A percentile compares a stretch with the other conserved stretches of the same genome.
Evolutionary conservation across 2,888 invertebrate genomes (phyloP).

Genomic region (Athripsodes cinereus): DNA sequence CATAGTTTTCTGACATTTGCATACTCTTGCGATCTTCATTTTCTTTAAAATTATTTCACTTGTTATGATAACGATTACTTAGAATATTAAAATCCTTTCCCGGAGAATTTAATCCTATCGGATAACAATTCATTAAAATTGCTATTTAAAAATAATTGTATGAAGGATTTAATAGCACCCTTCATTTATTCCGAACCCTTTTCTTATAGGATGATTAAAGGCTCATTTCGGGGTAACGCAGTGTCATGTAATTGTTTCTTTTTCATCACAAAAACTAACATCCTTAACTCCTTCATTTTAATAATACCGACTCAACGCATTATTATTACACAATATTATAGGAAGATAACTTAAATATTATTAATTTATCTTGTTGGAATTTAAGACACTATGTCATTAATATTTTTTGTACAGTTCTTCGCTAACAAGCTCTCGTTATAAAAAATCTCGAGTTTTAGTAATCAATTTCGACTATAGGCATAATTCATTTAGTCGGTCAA

Average conservation of each 20-base stretch:
- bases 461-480: too few relatives aligned
- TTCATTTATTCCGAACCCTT: background rate
- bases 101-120: too few relatives aligned
- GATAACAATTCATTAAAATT: too few relatives aligned
- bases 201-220: background rate
- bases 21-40: too few relatives aligned
- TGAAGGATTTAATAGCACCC: background rate
- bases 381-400: background rate
- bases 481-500: too few relatives aligned
- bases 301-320: too few relatives aligned
- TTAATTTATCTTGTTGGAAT: background rate
- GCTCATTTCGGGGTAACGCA: slow-evolving; percentile 7
- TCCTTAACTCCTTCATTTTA: slow-evolving; percentile 7
- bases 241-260: slow-evolving; percentile 24
- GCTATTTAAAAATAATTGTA: background rate
- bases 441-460: background rate
- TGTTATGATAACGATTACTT: too few relatives aligned
- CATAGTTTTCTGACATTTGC: too few relatives aligned
- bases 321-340: background rate
- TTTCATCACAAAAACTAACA: slow-evolving; percentile 24
- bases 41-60: too few relatives aligned
- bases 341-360: background rate
- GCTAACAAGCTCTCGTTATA: background rate
- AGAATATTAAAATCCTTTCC: too few relatives aligned
- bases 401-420: background rate